A percentile compares a stretch with the other conserved stretches of the same genome.
These are phyloP conservation scores for Diadegma fenestrale DNA, from an alignment of 2,888 invertebrate genomes.

Conservation along the genomic window DNA sequence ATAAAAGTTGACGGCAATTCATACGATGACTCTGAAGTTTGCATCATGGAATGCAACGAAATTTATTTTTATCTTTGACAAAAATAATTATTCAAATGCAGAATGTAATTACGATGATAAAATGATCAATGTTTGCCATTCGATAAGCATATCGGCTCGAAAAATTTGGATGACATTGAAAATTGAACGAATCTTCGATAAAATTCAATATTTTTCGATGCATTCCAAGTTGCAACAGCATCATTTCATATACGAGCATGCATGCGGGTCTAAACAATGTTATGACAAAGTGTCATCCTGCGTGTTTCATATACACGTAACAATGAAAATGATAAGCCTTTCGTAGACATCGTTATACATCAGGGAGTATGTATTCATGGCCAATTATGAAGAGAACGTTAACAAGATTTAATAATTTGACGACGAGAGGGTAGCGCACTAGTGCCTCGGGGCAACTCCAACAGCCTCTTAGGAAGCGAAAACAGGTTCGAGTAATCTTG, in stretches of 20 bases:
- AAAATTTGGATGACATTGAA: no score
- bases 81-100: no score
- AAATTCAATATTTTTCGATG: no score
- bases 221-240: no score
- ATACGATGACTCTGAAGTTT: no score
- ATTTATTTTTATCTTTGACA: no score
- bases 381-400: slow-evolving; percentile 29
- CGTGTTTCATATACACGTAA: not conserved
- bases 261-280: not conserved
- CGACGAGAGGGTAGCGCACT: slow-evolving; percentile 9
- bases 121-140: no score
- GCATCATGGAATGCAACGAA: no score
- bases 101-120: no score
- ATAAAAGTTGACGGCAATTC: not conserved
- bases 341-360: not conserved
- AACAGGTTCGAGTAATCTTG: not conserved
- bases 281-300: no score
- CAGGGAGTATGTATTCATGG: slow-evolving; percentile 33
- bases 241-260: not conserved
- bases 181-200: no score
- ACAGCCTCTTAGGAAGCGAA: slow-evolving; percentile 2
- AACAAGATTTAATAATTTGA: slow-evolving; percentile 56
- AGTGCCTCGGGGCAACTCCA: not conserved
- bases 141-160: no score
- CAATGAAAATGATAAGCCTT: slow-evolving; percentile 18